Evolutionary conservation across 2,888 invertebrate genomes (phyloP).

Genomic region (Periphyllus acericola): DNA sequence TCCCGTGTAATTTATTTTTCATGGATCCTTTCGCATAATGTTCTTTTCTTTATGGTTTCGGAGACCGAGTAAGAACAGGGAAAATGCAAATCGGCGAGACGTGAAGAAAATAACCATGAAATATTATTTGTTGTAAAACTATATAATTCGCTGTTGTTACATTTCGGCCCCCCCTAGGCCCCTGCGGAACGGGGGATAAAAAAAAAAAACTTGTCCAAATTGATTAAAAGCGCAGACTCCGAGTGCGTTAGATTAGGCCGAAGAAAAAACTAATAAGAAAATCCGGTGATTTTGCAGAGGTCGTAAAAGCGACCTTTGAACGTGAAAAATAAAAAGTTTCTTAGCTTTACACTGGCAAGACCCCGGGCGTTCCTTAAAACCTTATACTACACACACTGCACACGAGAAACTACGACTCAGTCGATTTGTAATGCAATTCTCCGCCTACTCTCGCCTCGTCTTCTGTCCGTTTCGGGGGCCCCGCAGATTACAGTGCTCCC

Average conservation of each 20-base stretch:
- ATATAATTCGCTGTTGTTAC: slow-evolving; percentile 37
- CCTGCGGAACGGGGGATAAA: neutral
- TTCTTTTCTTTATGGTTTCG: slow-evolving; percentile 45
- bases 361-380: slow-evolving; percentile 44
- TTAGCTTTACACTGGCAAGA: slow-evolving; percentile 42
- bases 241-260: slow-evolving; percentile 45
- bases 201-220: slow-evolving; percentile 51
- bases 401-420: slow-evolving; percentile 41
- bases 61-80: slow-evolving; percentile 23
- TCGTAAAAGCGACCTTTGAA: slow-evolving; percentile 60
- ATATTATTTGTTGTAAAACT: slow-evolving; percentile 58
- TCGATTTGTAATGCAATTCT: slow-evolving; percentile 61
- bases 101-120: slow-evolving; percentile 58
- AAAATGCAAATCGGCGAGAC: slow-evolving; percentile 54
- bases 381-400: slow-evolving; percentile 15
- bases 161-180: neutral
- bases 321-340: slow-evolving; percentile 61
- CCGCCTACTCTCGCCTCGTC: neutral
- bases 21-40: slow-evolving; percentile 50
- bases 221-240: slow-evolving; percentile 52
- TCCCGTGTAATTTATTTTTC: slow-evolving; percentile 59
- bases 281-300: slow-evolving; percentile 44
- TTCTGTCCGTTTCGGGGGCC: slow-evolving; percentile 25
- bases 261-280: slow-evolving; percentile 57
- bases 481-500: slow-evolving; percentile 52